Evolutionary conservation across 2,797 vertebrate species (phyloP).

Genomic region (Moxostoma hubbsi): DNA sequence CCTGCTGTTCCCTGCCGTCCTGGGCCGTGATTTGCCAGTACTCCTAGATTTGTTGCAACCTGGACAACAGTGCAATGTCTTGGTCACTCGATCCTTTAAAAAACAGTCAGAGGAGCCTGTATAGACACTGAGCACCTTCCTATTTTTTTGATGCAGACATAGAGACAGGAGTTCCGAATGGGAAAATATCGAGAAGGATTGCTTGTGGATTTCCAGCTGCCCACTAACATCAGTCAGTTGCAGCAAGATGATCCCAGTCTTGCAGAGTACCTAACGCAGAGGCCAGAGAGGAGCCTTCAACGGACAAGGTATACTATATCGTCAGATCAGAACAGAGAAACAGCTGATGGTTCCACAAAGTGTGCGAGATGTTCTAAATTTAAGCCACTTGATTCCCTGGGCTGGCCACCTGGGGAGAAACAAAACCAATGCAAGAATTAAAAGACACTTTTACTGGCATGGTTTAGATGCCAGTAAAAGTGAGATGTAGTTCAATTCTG

Average conservation of each 20-base stretch:
- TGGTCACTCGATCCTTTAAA: not conserved
- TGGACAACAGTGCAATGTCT: not conserved
- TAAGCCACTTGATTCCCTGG: not conserved
- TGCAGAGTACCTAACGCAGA: not conserved
- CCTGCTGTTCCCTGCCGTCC: not conserved
- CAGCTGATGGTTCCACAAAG: not conserved
- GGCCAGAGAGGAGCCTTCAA: not conserved
- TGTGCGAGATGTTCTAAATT: not conserved
- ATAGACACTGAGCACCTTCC: not conserved
- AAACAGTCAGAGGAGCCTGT: not conserved
- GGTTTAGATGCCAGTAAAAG: too few species aligned
- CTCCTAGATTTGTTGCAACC: not conserved
- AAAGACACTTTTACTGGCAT: too few species aligned
- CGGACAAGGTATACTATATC: not conserved
- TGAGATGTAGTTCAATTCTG: too few species aligned
- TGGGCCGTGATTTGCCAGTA: not conserved
- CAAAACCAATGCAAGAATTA: not conserved
- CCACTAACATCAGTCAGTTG: not conserved
- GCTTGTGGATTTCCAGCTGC: not conserved
- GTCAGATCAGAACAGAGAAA: not conserved
- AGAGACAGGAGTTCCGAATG: too few species aligned
- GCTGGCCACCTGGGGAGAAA: not conserved
- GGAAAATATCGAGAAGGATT: not conserved
- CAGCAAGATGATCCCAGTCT: not conserved
- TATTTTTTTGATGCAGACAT: not conserved